Conservation (phyloP, 2,797 vertebrate species). For the Microhierax caerulescens region DNA sequence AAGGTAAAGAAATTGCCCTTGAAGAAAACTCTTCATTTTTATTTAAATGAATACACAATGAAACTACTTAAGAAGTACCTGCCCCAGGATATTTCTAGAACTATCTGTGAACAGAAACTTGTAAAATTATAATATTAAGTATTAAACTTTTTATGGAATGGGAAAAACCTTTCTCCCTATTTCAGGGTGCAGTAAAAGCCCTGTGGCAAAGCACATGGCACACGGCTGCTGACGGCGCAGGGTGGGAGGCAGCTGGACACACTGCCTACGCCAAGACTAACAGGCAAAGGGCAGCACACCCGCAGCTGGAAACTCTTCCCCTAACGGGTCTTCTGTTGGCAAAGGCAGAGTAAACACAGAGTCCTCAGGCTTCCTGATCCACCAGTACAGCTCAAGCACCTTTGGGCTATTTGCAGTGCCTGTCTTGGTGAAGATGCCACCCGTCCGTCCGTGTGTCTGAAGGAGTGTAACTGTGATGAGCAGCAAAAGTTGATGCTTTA, state of each 20-base stretch:
- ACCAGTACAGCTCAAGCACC: not conserved
- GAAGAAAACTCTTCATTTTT: slow-evolving; percentile 15
- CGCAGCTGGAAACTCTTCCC: not conserved
- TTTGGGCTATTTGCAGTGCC: not conserved
- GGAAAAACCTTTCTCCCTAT: not conserved
- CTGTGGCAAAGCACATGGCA: not conserved
- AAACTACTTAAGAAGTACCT: slow-evolving; percentile 28
- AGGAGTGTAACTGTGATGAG: not conserved
- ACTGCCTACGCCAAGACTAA: not conserved
- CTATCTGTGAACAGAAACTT: not conserved
- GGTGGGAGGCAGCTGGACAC: fast-evolving
- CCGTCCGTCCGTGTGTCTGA: not conserved
- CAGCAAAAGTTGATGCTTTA: not conserved
- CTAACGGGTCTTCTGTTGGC: not conserved
- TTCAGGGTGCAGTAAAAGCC: not conserved
- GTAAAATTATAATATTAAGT: slow-evolving; percentile 32
- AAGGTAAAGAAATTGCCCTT: slow-evolving; percentile 28
- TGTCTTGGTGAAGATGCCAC: not conserved
- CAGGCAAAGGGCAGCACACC: not conserved
- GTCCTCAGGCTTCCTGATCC: not conserved
- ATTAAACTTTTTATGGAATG: slow-evolving; percentile 1
- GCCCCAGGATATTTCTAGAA: slow-evolving; percentile 21
- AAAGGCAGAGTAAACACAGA: not conserved
- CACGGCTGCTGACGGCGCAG: fast-evolving
- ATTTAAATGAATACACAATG: slow-evolving; percentile 50